Conservation (phyloP, 2,888 invertebrate species). For the Macaria liturata region DNA sequence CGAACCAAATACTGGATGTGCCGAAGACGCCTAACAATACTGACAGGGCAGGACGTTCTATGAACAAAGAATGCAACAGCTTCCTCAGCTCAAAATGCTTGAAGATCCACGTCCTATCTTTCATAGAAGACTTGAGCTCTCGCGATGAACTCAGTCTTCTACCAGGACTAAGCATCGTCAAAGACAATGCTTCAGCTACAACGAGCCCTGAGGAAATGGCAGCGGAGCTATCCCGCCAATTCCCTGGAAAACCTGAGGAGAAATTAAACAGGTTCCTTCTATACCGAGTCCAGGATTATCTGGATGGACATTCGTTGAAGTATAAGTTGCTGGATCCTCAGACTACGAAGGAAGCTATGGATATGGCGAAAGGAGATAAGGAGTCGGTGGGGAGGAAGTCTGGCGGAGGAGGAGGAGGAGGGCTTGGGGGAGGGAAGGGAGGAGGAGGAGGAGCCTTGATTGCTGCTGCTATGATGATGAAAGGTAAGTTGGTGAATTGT, state of each 20-base stretch:
- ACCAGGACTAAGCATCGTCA: conserved; percentile 90
- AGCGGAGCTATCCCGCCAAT: conserved; percentile 88
- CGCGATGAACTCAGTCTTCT: conserved; percentile 87
- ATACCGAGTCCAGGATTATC: conserved; percentile 86
- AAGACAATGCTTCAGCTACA: conserved; percentile 78
- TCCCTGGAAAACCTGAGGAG: conserved; percentile 90
- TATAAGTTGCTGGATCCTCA: conserved; percentile 87
- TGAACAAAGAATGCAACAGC: conserved; percentile 71
- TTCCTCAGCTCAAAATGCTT: conserved; percentile 87
- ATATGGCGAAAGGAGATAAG: conserved; percentile 67
- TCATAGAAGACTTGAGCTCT: conserved; percentile 89
- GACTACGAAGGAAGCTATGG: conserved; percentile 83
- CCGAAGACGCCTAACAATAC: conserved; percentile 43
- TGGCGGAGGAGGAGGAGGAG: conserved; percentile 72
- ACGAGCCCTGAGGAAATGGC: conserved; percentile 85
- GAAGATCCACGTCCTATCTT: conserved; percentile 89
- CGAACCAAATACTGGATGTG: conserved; percentile 48
- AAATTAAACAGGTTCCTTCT: conserved; percentile 89
- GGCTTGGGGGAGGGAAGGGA: conserved; percentile 62
- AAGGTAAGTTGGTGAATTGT: conserved; percentile 65
- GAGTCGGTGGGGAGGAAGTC: conserved; percentile 72
- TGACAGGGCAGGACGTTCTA: conserved; percentile 57
- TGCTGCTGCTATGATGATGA: conserved; percentile 86
- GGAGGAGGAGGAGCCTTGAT: conserved; percentile 73
- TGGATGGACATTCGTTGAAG: conserved; percentile 89